These are phyloP conservation scores for Euplagia quadripunctaria DNA, from an alignment of 2,888 invertebrate genomes.

Conservation along the genomic window DNA sequence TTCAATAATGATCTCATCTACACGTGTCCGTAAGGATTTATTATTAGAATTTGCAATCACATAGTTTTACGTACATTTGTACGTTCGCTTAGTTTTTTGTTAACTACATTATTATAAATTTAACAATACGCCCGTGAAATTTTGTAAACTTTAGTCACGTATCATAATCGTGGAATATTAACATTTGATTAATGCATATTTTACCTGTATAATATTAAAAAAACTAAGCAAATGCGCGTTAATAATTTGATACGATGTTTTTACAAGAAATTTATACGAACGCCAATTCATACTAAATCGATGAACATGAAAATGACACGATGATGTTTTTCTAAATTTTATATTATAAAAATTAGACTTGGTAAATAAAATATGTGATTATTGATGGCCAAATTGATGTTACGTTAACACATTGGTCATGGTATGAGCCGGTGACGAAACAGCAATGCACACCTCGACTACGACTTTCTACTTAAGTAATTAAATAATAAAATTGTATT, in stretches of 20 bases:
- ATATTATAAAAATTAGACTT: conserved; percentile 65
- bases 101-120: conserved; percentile 24
- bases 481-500: conserved; percentile 69
- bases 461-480: conserved; percentile 70
- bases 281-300: conserved; percentile 53
- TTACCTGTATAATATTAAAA: conserved; percentile 40
- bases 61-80: not conserved
- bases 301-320: conserved; percentile 58
- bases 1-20: conserved; percentile 12
- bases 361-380: conserved; percentile 66
- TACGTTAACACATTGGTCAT: conserved; percentile 53
- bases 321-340: conserved; percentile 52
- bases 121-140: conserved; percentile 41
- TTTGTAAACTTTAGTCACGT: conserved; percentile 48
- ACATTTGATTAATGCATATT: conserved; percentile 43
- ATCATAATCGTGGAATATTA: conserved; percentile 47
- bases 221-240: conserved; percentile 32
- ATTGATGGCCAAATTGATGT: conserved; percentile 52
- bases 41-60: not conserved
- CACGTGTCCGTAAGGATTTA: conserved; percentile 7
- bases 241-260: conserved; percentile 47
- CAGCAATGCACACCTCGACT: conserved; percentile 39
- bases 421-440: conserved; percentile 49
- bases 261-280: conserved; percentile 41
- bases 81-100: conserved; percentile 9